Base-by-base conservation (phyloP, 2,113 vertebrate genomes). In the Odobenus rosmarus region DNA sequence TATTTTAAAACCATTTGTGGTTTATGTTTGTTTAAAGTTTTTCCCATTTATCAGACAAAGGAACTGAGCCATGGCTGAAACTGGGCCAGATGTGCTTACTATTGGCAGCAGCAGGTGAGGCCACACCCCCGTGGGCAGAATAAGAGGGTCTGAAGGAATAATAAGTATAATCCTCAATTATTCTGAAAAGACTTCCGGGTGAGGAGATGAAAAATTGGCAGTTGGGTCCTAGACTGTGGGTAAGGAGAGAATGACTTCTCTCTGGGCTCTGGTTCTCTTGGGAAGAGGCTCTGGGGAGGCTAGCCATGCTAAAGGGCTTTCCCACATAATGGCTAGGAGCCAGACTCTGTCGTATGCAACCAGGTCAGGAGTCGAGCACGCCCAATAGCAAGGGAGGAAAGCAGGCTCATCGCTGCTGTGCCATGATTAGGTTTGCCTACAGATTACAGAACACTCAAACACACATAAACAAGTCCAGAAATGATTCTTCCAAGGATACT, bases 11-110 rank as follows among this genome's bases (percentile, higher is more conserved):
- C 33, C 57, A 96, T 64, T 85, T 95, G 83, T 92, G 71, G 89
- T 67, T 97, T 93, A 82, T 93, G 72, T 96, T 88, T 96, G 67
- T 96, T 97, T 97, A 46, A 55, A 77, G 42, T 39, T 79, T 93
- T 59, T 31, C 33, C 64, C 42, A 81, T 96, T 92, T 97, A 89
- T 89, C 94, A 91, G 71, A 89, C 15, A 64, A 95, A 95, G 71
- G 53, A 93, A 95, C 67, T 95, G 74, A 93, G 42, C 14, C 88
- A 53, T 74, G 77, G 79, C 79, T 90, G 92, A 42, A 96, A 95
- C 23, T 26, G 67, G 83, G 91, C n/a, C 16, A 0, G 0, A 36
- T 23, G n/a, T 77, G 74, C 67, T 93, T 39, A 61, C 79, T 53
- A 4, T 4, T 67, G 88, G 86, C 53, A 85, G 57, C 42, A 55